Evolutionary conservation across 92 coral and sea anemone species (phyloP).

Genomic region (Zoanthus sociatus): DNA sequence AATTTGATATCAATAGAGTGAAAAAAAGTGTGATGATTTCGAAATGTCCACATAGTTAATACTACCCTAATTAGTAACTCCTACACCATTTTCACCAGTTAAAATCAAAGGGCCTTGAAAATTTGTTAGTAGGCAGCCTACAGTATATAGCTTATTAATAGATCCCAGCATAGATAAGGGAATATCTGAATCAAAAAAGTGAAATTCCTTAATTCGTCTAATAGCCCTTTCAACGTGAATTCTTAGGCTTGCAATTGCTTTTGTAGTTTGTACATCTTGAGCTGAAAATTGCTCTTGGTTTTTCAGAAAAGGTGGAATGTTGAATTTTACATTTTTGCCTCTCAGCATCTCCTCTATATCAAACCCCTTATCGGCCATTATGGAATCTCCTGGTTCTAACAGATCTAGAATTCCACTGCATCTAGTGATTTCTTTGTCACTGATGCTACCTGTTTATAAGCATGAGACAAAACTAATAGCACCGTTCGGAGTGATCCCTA

Average conservation of each 20-base stretch:
- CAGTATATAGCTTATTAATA: conserved; percentile 56
- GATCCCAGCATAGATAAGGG: conserved; percentile 50
- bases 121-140: conserved; percentile 56
- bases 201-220: conserved; percentile 61
- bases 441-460: conserved; percentile 44
- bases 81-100: too few relatives aligned
- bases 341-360: conserved; percentile 47
- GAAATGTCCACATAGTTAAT: too few relatives aligned
- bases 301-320: conserved; percentile 65
- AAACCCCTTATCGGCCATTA: conserved; percentile 72
- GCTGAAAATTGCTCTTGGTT: conserved; percentile 53
- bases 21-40: too few relatives aligned
- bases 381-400: conserved; percentile 52
- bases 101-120: conserved; percentile 62
- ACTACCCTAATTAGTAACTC: too few relatives aligned
- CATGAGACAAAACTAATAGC: conserved; percentile 64
- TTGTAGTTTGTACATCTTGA: conserved; percentile 51
- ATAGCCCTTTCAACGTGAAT: conserved; percentile 76
- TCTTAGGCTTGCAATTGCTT: conserved; percentile 58
- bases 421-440: conserved; percentile 74
- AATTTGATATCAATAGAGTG: too few relatives aligned
- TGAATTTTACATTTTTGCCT: conserved; percentile 47
- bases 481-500: conserved; percentile 69
- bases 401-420: conserved; percentile 70
- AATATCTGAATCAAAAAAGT: conserved; percentile 57